Conservation (phyloP, 2,113 vertebrate species). For the Lophochroa leadbeateri region DNA sequence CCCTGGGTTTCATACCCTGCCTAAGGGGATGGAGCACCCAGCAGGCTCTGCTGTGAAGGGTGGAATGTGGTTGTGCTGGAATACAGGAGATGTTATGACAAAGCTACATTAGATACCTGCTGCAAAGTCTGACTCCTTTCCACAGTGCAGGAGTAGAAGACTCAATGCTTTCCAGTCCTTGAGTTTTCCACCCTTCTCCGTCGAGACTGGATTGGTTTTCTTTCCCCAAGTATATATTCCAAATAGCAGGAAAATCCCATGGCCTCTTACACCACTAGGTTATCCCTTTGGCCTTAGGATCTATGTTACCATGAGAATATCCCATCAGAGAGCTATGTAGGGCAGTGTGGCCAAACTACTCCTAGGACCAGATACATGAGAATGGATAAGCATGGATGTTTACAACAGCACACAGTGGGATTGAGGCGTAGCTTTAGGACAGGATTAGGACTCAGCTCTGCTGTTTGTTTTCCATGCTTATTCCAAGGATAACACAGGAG, state of each 20-base stretch:
- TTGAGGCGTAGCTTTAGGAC: neutral
- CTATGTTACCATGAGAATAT: neutral
- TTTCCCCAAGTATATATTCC: neutral
- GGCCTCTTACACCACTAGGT: neutral
- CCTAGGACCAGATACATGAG: neutral
- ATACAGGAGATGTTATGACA: neutral
- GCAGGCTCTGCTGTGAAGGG: neutral
- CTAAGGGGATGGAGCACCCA: neutral
- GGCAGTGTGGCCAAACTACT: neutral
- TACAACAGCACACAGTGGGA: neutral
- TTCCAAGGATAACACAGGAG: neutral
- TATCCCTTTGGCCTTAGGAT: neutral
- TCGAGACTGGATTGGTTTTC: neutral
- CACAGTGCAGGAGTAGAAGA: neutral
- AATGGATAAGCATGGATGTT: neutral
- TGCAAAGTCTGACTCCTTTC: neutral
- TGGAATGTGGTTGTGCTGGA: neutral
- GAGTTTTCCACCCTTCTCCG: neutral
- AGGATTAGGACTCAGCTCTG: neutral
- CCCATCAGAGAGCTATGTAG: neutral
- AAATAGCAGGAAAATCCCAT: neutral
- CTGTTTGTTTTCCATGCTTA: neutral
- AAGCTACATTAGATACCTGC: neutral
- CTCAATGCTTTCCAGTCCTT: neutral
- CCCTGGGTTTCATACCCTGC: neutral